Evolutionary conservation across 1,140 invertebrate genomes (phyloP).

Genomic region (Drosophila bocki): DNA sequence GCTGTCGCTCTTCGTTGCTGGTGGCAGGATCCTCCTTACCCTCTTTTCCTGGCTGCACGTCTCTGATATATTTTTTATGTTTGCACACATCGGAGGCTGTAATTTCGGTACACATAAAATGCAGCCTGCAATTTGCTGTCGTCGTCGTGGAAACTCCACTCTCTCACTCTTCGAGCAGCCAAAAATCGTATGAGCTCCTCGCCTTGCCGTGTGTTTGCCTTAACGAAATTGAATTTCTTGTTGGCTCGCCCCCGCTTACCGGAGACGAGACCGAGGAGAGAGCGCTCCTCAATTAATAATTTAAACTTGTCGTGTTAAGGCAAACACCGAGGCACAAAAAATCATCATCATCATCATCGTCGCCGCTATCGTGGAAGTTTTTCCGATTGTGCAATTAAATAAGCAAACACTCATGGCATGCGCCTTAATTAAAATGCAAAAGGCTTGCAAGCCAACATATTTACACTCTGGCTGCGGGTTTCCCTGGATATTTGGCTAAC

Average conservation of each 20-base stretch:
- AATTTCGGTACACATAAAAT: constrained; percentile 78
- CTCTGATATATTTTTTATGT: constrained; percentile 64
- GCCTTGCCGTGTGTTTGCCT: constrained; percentile 71
- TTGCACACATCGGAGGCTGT: constrained; percentile 56
- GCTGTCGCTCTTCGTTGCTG: constrained; percentile 63
- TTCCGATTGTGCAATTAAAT: constrained; percentile 81
- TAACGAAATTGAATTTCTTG: constrained; percentile 81
- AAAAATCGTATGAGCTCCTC: constrained; percentile 53
- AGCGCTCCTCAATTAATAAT: constrained; percentile 63
- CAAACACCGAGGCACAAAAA: constrained; percentile 58
- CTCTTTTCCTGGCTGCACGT: constrained; percentile 22
- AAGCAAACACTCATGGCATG: constrained; percentile 66
- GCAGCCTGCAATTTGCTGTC: constrained; percentile 75
- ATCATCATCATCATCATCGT: constrained; percentile 37
- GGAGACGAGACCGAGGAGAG: constrained; percentile 2
- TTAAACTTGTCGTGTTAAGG: constrained; percentile 76
- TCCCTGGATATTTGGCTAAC: constrained; percentile 37
- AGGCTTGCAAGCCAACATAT: constrained; percentile 54
- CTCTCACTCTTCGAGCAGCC: constrained; percentile 49
- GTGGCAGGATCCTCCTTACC: constrained; percentile 13
- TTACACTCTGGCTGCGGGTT: constrained; percentile 43
- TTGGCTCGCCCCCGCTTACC: constrained; percentile 32
- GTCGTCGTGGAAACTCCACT: constrained; percentile 3
- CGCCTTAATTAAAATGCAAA: constrained; percentile 77
- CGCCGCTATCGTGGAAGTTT: constrained; percentile 34